Base-by-base conservation (phyloP, 2,888 invertebrate genomes). In the Phytoseiulus persimilis region DNA sequence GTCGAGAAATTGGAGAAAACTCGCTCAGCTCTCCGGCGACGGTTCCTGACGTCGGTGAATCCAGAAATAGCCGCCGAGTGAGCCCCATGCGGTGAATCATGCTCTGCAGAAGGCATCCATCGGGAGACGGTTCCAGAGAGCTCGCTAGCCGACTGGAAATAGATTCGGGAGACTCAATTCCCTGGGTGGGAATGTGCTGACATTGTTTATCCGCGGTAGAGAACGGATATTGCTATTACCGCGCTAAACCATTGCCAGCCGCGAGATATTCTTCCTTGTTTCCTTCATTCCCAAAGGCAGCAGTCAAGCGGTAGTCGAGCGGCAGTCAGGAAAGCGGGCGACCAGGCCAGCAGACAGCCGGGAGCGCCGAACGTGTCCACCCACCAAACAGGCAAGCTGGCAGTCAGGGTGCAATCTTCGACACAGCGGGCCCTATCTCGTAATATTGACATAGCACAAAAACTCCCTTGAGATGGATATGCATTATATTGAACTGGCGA, bases 181-280 rank as follows among this genome's bases (percentile, higher is more conserved):
- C 28, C 65, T 28, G 65, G 65, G 65, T 14, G 18, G 65, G 28
- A 23, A 23, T 14, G 14, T 28, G 65, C 65, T 65, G 65, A 65
- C 65, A 65, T 28, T 65, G 65, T 65, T 65, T 65, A 65, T 65
- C 65, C 65, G 18, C 18, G 9, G 28, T 28, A 65, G 65, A 28
- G 23, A 65, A 65, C 65, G 65, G 65, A 65, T 65, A 65, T 65
- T 65, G 65, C 65, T 65, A 65, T 65, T 65, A 65, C 65, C 65
- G 65, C 65, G 65, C 65, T 65, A 65, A 65, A 65, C 23, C 65
- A 23, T 65, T 28, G 65, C 28, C 14, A 65, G 65, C 28, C 65
- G 65, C 65, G 65, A 65, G 65, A 65, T 65, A 65, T 65, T 65
- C 65, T 65, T 65, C 65, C 65, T 65, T 65, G 65, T 65, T 65